Evolutionary conservation across 2,113 vertebrate genomes (phyloP).

Genomic region (Xenopus tropicalis): DNA sequence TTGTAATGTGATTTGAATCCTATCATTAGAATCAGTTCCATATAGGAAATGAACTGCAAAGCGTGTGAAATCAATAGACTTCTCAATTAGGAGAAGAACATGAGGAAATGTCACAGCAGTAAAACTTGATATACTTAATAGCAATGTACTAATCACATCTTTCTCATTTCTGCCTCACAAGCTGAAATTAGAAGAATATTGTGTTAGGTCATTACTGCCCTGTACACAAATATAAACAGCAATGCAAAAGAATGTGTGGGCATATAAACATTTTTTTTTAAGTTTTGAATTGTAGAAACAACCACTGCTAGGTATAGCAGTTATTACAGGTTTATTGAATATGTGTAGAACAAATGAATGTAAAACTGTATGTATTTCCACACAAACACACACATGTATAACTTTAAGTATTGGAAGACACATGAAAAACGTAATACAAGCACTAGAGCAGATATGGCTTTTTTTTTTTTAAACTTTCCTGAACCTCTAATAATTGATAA

Average conservation of each 20-base stretch:
- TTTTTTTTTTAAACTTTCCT: too few relatives aligned
- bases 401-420: too few relatives aligned
- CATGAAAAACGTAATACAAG: too few relatives aligned
- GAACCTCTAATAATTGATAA: too few relatives aligned
- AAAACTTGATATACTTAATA: slow-evolving; percentile 4
- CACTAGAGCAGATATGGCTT: too few relatives aligned
- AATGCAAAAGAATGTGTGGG: not conserved
- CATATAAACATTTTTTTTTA: too few relatives aligned
- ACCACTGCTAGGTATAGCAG: too few relatives aligned
- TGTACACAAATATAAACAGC: not conserved
- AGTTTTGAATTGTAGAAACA: too few relatives aligned
- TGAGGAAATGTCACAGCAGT: not conserved
- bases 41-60: slow-evolving; percentile 3
- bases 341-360: too few relatives aligned
- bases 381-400: too few relatives aligned
- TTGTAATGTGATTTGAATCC: not conserved
- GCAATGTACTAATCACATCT: not conserved
- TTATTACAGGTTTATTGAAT: too few relatives aligned
- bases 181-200: not conserved
- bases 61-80: slow-evolving; percentile 9
- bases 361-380: too few relatives aligned
- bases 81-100: slow-evolving; percentile 12
- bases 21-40: slow-evolving; percentile 1
- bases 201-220: not conserved
- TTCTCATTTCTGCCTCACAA: not conserved